phyloP scores from a whole-genome alignment of 2,113 vertebrate species.

The Hypomesus transpacificus region DNA sequence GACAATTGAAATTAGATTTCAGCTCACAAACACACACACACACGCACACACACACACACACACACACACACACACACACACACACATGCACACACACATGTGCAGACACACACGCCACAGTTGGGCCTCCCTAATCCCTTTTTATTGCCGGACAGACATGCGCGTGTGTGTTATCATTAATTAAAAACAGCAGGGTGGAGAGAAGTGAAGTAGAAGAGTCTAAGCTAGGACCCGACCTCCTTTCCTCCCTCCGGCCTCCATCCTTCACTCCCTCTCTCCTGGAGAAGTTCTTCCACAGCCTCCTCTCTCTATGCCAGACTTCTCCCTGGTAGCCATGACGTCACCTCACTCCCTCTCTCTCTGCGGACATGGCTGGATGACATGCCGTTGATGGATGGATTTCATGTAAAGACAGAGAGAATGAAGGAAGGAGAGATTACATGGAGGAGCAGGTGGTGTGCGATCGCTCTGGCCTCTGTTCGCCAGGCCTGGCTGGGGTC shows the following conservation, averaged over 20 bases:
- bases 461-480: too few species aligned
- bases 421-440: background rate
- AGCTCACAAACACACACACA: background rate
- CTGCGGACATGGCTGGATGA: background rate
- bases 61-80: background rate
- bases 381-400: background rate
- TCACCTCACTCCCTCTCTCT: background rate
- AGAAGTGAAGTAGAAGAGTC: too few species aligned
- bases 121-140: slow-evolving; percentile 16
- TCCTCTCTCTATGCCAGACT: too few species aligned
- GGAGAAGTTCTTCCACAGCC: too few species aligned
- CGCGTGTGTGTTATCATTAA: slow-evolving; percentile 29
- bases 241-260: too few species aligned
- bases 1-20: background rate
- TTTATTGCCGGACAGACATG: slow-evolving; percentile 10
- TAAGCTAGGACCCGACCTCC: too few species aligned
- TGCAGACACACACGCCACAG: background rate
- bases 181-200: slow-evolving; percentile 20
- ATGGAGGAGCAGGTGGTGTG: background rate
- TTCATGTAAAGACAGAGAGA: background rate
- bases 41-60: background rate
- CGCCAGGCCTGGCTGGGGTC: background rate
- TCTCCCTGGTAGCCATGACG: background rate
- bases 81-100: background rate
- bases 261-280: too few species aligned